Conservation (phyloP, 2,113 vertebrate genomes). For the Marcusenius ussheri region DNA sequence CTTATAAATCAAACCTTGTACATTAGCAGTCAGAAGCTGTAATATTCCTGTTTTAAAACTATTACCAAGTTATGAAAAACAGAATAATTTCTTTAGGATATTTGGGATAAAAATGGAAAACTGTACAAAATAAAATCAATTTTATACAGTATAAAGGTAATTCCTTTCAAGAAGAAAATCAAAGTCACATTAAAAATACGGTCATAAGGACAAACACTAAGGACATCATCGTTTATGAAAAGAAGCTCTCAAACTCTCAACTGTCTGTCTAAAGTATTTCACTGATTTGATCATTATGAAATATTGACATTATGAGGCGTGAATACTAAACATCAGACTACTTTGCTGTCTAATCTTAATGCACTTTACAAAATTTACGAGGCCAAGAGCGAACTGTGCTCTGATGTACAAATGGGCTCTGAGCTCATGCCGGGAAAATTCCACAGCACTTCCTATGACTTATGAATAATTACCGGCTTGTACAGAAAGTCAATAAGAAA, state of each 20-base stretch:
- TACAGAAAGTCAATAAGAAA: slow-evolving; percentile 27
- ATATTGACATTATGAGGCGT: slow-evolving; percentile 13
- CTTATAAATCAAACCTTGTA: not conserved
- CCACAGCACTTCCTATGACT: slow-evolving; percentile 15
- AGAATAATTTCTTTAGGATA: not conserved
- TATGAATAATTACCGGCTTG: slow-evolving; percentile 30
- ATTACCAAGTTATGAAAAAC: not conserved
- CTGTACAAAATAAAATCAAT: not conserved
- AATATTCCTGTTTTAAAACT: not conserved
- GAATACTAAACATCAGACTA: slow-evolving; percentile 11
- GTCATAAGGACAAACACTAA: not conserved
- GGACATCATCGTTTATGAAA: not conserved
- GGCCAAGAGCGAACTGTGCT: not conserved
- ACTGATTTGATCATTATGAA: slow-evolving; percentile 17
- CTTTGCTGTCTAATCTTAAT: slow-evolving; percentile 19
- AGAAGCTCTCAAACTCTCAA: not conserved
- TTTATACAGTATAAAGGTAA: not conserved
- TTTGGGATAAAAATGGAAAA: not conserved
- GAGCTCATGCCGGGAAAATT: slow-evolving; percentile 6
- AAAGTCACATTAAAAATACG: not conserved
- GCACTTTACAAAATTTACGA: slow-evolving; percentile 13
- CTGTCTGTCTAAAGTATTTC: not conserved
- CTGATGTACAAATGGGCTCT: slow-evolving; percentile 19
- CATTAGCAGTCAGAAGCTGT: not conserved
- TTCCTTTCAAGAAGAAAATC: not conserved